phyloP scores from a whole-genome alignment of 2,113 vertebrate species.

The Alces alces region DNA sequence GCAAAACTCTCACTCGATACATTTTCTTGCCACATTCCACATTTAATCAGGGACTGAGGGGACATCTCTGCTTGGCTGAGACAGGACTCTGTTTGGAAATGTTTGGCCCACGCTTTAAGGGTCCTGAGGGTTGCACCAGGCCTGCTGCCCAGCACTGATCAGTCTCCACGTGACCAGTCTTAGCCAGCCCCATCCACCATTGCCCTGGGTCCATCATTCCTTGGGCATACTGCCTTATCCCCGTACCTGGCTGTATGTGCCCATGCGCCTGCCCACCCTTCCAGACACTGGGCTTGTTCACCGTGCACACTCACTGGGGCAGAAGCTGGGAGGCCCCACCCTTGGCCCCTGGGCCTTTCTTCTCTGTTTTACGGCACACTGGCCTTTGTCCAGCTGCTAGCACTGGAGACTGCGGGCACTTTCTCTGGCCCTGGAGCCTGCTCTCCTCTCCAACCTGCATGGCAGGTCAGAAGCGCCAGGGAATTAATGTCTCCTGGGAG shows the following conservation, averaged over 20 bases:
- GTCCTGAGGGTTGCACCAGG: background rate
- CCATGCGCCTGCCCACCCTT: background rate
- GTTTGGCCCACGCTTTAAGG: rapidly evolving
- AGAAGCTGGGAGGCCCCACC: background rate
- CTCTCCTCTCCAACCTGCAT: background rate
- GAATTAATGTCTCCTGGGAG: background rate
- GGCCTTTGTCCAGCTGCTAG: background rate
- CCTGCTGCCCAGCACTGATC: background rate
- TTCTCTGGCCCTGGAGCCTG: background rate
- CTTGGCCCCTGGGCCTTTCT: background rate
- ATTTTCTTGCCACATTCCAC: background rate
- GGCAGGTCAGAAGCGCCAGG: background rate
- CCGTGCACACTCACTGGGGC: rapidly evolving
- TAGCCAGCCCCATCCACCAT: no score
- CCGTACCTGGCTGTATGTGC: background rate
- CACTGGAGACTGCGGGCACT: rapidly evolving
- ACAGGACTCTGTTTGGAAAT: background rate
- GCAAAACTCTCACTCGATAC: background rate
- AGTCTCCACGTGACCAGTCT: background rate
- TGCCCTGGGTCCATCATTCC: background rate
- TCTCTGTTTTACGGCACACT: background rate
- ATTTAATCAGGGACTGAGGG: background rate
- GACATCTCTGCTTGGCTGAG: background rate
- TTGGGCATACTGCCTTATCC: background rate
- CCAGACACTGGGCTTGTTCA: rapidly evolving